Conservation (phyloP, 37 sponge, comb jelly and placozoan genomes). For the Hexactinellida sp. region DNA sequence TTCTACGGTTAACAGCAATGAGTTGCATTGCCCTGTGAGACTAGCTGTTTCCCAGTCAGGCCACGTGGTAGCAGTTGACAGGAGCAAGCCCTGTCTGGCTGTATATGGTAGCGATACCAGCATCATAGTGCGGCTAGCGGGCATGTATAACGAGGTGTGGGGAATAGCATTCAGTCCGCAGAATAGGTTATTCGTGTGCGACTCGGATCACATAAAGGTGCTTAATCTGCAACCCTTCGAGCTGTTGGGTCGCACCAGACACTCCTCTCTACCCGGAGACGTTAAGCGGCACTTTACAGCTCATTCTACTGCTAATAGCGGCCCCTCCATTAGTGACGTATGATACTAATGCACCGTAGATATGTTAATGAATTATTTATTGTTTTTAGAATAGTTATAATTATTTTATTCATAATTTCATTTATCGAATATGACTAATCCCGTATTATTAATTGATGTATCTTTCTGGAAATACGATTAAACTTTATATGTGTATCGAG, state of each 20-base stretch:
- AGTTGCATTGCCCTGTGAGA: background rate
- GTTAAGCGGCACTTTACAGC: background rate
- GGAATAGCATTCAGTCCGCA: background rate
- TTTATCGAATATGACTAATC: no score
- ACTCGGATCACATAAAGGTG: background rate
- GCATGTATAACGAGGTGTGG: slow-evolving; percentile 9
- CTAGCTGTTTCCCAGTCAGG: slow-evolving; percentile 7
- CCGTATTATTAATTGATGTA: no score
- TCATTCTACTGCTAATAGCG: background rate
- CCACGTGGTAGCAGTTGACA: background rate
- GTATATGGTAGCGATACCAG: background rate
- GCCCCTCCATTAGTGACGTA: background rate
- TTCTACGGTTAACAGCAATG: background rate
- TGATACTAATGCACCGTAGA: background rate
- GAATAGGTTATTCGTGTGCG: slow-evolving; percentile 1
- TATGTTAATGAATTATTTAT: background rate
- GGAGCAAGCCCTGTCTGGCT: slow-evolving; percentile 2
- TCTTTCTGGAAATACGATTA: no score
- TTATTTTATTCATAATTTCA: no score
- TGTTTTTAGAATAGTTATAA: no score
- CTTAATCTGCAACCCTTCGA: background rate
- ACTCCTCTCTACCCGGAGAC: background rate
- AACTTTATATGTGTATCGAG: no score
- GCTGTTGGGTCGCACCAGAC: background rate
- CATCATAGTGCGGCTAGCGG: background rate